Evolutionary conservation across 1,140 invertebrate species (phyloP).

Genomic region (Dolichoris vasculosae): DNA sequence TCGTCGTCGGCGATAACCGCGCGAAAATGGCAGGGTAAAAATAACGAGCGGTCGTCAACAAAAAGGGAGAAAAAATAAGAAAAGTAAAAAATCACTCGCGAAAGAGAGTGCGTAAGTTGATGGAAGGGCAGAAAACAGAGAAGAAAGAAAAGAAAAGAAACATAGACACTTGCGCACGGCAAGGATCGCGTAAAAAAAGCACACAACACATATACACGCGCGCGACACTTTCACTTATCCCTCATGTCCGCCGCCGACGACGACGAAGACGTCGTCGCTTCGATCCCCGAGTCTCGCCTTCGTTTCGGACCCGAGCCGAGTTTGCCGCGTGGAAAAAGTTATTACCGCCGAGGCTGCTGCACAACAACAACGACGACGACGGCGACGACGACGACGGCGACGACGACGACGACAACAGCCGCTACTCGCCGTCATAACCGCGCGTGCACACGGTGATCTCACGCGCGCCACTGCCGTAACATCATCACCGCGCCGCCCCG

Average conservation of each 20-base stretch:
- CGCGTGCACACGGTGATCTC: conserved; percentile 49
- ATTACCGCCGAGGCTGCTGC: neutral
- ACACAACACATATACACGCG: neutral
- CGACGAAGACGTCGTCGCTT: conserved; percentile 3
- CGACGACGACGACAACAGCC: conserved; percentile 17
- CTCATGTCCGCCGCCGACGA: conserved; percentile 1
- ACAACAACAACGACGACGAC: neutral
- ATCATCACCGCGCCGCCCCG: neutral
- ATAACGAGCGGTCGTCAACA: neutral
- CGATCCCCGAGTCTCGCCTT: too few species aligned
- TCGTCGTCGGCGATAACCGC: neutral
- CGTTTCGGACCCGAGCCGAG: neutral
- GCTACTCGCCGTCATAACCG: conserved; percentile 39
- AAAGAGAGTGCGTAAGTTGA: neutral
- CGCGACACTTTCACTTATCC: conserved; percentile 5
- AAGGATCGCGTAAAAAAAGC: neutral
- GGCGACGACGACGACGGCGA: conserved; percentile 1
- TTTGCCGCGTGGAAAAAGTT: neutral
- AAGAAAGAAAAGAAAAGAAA: conserved; percentile 8
- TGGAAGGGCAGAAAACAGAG: neutral
- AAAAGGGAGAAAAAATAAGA: neutral
- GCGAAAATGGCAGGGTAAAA: conserved; percentile 7
- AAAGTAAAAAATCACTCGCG: conserved; percentile 11
- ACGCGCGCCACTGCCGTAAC: conserved; percentile 49
- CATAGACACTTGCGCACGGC: neutral